Base-by-base conservation (phyloP, 2,113 vertebrate genomes). In the Butorides virescens region DNA sequence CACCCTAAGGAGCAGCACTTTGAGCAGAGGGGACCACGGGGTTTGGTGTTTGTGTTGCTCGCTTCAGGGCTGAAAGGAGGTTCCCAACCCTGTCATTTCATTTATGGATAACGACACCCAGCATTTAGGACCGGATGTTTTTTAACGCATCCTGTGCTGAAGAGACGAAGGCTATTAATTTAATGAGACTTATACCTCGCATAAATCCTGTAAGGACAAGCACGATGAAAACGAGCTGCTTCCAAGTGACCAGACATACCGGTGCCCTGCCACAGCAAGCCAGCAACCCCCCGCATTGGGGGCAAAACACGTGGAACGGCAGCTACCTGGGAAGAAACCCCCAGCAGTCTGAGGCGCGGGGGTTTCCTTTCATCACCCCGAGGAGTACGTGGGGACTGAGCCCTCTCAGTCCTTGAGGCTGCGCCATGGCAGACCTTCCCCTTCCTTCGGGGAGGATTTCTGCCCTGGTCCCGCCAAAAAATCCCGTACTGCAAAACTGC, bases 141-240 rank as follows among this genome's bases (percentile, higher is more conserved):
- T 93, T 30, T 76, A 95, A 96, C 6, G 7, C 39, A 71, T 75
- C 49, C n/a, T 79, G 47, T 62, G 59, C 63, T 92, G 71, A 85
- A 93, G 86, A 90, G 53, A 92, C 66, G 80, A 91, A 93, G 55
- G 59, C 20, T 93, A 83, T 92, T 95, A 90, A 79, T 86, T 92
- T 91, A 93, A 95, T 62, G 70, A 86, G 71, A 88, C 37, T 94
- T 74, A 56, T 62, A 70, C 30, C 15, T 78, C 76, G 66, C 50
- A 82, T 73, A 89, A 92, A 89, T 87, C 89, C 52, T 87, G 85
- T 92, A 87, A 93, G 66, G 67, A 87, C 91, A 93, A 87, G 89
- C 23, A 76, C 1, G 6, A 67, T 34, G 55, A 87, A 83, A 93
- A 71, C 0, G 0, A 93, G 46, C n/a, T 70, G 72, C n/a, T 85